Base-by-base conservation (phyloP, 2,888 invertebrate genomes). In the Cylloceria caligata region DNA sequence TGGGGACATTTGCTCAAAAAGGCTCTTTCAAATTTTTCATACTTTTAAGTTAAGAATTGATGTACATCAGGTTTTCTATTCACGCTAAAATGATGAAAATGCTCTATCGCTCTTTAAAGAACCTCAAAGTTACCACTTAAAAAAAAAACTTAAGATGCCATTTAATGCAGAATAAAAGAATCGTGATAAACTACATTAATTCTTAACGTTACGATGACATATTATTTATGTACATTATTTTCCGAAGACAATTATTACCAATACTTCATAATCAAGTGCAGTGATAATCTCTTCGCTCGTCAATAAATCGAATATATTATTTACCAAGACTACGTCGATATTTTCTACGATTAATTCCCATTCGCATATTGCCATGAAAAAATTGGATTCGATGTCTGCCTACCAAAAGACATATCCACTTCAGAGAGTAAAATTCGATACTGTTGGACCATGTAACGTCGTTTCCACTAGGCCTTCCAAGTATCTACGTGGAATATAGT, bases 341-440 rank as follows among this genome's bases (percentile, higher is more conserved):
- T 13, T 9, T 39, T 11, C 4, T 42, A 45, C 64, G 39, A 19
- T n/a, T 24, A 24, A 24, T n/a, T 64, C 45, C 13, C n/a, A 6
- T 24, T 16, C 13, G n/a, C 11, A 9, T 64, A 24, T 7, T 1
- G 62, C 13, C 39, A 64, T 13, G 42, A 21, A 24, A 5, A 19
- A 47, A 34, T 5, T 9, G n/a, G 47, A 27, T 47, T 68, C 13
- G 30, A 52, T 52, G 36, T 49, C 13, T 52, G 52, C 13, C 34
- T 21, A 36, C 21, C 36, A 19, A 68, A 27, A 6, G 68, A 13
- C 16, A 13, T 36, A 68, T 68, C 49, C 34, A 52, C 68, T 68
- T 68, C 49, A 19, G 11, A 2, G 16, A 5, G 4, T n/a, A n/a
- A 6, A 57, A 57, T 57, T 57, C n/a, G 30, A 57, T 30, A 6